Base-by-base conservation (phyloP, 2,888 invertebrate species). In the Macrosoma leucophasiata region DNA sequence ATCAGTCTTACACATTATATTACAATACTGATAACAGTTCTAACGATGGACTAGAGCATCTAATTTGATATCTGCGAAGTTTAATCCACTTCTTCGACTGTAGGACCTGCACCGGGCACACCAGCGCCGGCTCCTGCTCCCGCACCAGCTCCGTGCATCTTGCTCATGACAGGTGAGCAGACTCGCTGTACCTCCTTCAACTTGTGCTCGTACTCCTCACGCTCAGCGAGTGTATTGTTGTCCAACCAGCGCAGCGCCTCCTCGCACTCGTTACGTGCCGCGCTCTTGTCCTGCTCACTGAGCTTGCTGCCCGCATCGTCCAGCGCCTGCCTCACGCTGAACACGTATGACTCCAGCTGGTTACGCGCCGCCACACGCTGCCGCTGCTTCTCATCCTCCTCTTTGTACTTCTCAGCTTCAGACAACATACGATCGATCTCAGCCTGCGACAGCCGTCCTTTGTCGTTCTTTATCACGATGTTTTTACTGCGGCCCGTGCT, bases 401-500 rank as follows among this genome's bases (percentile, higher is more conserved):
- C 18, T 12, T 35, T 35, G 21, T 29, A 35, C 8, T 22, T 10
- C 10, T 35, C 25, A 7, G 35, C 29, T 14, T 91, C 90, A 10
- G 75, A 62, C 22, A 91, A 67, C 90, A 91, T 92, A 41, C 88
- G 78, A 38, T 92, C 91, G 41, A 92, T 92, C 55, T 92, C 92
- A 14, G 88, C 88, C 55, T 91, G 90, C 10, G 90, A 89, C 24
- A 92, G 72, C 4, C 91, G 81, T 17, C 91, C 90, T 57, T 89
- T 90, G 69, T 92, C 90, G 65, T 91, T 91, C 50, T 89, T 90
- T 40, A 92, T 92, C 19, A 88, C 89, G 43, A 92, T 91, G 52
- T 88, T 88, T 58, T 87, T 89, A 10, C 85, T 86, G 42, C 89
- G 90, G 29, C 79, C 87, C 1, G 85, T 78, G 39, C 84, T 76